Percentiles rank a stretch among this genome's conserved stretches.
These are phyloP conservation scores for Steinernema carpocapsae DNA, from an alignment of 2,888 invertebrate genomes.

Conservation along the genomic window DNA sequence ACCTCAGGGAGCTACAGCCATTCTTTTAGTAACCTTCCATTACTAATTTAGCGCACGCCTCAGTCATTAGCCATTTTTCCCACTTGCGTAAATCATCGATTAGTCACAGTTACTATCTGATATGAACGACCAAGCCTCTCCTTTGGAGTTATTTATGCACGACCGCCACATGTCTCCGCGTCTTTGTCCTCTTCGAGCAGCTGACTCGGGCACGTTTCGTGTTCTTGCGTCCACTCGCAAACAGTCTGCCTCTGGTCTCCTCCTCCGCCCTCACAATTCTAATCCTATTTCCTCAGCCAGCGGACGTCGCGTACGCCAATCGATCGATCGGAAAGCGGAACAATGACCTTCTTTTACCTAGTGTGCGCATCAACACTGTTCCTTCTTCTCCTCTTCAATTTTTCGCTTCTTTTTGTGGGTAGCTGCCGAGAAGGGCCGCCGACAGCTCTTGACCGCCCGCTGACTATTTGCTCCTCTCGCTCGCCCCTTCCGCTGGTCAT, in stretches of 20 bases:
- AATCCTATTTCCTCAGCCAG: too few species aligned
- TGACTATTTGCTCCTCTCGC: neutral
- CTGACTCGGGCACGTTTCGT: constrained; percentile 20
- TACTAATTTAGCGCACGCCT: too few species aligned
- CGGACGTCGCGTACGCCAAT: neutral
- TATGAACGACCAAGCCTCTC: too few species aligned
- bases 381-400: neutral
- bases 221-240: neutral
- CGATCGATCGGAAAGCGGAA: constrained; percentile 25
- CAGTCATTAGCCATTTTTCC: too few species aligned
- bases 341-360: constrained; percentile 15
- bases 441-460: constrained; percentile 28
- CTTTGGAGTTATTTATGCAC: too few species aligned
- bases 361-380: neutral
- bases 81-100: too few species aligned
- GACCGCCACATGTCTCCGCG: too few species aligned
- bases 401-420: neutral
- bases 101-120: too few species aligned
- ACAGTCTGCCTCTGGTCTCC: neutral
- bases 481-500: neutral
- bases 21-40: too few species aligned
- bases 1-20: too few species aligned
- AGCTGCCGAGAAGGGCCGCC: constrained; percentile 35
- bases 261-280: too few species aligned
- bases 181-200: neutral